These are phyloP conservation scores for Tridacna gigas DNA, from an alignment of 2,888 invertebrate genomes.

Conservation along the genomic window DNA sequence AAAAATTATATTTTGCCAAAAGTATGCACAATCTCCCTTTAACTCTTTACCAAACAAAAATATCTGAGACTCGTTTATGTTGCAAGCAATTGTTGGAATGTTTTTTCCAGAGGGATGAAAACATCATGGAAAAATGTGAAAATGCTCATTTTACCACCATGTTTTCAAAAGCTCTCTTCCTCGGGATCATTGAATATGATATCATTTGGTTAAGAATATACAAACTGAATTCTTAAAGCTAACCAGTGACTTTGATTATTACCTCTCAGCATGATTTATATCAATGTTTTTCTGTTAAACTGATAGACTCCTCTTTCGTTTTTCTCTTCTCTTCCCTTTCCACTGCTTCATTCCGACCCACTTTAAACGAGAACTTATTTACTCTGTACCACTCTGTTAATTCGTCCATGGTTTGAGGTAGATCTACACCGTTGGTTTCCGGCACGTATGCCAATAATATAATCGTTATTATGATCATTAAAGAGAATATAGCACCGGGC, in stretches of 20 bases:
- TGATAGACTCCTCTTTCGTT: background rate
- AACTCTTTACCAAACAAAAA: no score
- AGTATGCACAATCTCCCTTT: no score
- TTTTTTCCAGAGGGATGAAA: no score
- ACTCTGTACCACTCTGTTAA: constrained; percentile 61
- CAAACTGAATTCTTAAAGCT: background rate
- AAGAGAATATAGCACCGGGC: constrained; percentile 61
- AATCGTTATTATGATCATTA: constrained; percentile 39
- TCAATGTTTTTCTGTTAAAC: background rate
- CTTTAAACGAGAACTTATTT: constrained; percentile 48
- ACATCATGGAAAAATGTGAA: no score
- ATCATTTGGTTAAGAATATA: background rate
- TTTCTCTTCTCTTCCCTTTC: constrained; percentile 4
- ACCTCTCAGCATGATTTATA: background rate
- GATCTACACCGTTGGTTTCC: constrained; percentile 64
- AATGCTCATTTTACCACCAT: no score
- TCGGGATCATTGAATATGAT: no score
- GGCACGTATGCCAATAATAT: constrained; percentile 58
- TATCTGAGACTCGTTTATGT: no score
- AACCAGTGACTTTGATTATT: background rate
- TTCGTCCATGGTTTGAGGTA: constrained; percentile 62
- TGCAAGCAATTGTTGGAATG: no score
- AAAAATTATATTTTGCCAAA: no score
- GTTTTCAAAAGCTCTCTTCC: no score
- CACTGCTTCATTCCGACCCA: constrained; percentile 23